A percentile compares a stretch with the other conserved stretches of the same genome.
phyloP scores from a whole-genome alignment of 2,888 invertebrate species.

The Nomada ruficornis region DNA sequence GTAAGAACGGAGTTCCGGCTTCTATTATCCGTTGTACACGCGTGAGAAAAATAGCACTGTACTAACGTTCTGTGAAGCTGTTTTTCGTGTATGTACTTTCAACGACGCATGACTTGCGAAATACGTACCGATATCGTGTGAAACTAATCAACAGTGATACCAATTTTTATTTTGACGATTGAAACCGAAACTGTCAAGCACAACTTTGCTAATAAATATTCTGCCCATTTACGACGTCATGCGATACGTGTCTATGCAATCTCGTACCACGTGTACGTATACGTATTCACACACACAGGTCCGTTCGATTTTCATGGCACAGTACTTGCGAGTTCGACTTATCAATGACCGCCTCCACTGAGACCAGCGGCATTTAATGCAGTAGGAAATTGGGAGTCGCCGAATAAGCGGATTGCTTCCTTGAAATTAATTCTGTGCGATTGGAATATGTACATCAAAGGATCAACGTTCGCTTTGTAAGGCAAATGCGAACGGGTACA shows the following conservation, averaged over 20 bases:
- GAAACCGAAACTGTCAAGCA: neutral
- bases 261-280: no score
- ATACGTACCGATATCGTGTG: neutral
- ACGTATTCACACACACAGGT: no score
- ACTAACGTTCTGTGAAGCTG: neutral
- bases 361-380: neutral
- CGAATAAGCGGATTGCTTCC: slow-evolving; percentile 3
- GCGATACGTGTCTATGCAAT: no score
- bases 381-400: no score
- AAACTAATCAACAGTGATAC: neutral
- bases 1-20: neutral
- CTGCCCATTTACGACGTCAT: neutral
- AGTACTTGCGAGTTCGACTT: slow-evolving; percentile 19
- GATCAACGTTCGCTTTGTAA: neutral
- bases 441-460: no score
- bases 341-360: slow-evolving; percentile 19
- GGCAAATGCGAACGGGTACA: no score
- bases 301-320: neutral
- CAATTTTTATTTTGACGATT: neutral
- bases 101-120: neutral
- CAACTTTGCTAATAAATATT: slow-evolving; percentile 26
- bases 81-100: neutral
- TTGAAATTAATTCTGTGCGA: no score
- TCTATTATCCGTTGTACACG: neutral
- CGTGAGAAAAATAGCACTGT: slow-evolving; percentile 2